phyloP scores from a whole-genome alignment of 1,140 invertebrate genomes.

The Lucilia sericata region DNA sequence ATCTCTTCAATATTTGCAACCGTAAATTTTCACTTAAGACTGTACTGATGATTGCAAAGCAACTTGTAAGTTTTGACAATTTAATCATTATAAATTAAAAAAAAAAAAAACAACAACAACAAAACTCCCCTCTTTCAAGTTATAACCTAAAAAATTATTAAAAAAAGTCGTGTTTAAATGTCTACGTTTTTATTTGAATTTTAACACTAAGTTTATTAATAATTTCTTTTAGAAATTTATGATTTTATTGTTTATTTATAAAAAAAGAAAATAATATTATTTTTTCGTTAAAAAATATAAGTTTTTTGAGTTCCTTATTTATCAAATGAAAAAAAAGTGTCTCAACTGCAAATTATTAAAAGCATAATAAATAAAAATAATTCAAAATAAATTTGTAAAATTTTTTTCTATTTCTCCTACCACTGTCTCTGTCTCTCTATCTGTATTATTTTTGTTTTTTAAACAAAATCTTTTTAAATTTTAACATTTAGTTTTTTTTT shows the following conservation, averaged over 20 bases:
- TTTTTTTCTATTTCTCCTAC: neutral
- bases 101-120: neutral
- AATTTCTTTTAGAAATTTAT: constrained; percentile 19
- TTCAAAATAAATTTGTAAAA: constrained; percentile 45
- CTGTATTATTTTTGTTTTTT: constrained; percentile 29
- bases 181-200: too few species aligned
- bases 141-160: too few species aligned
- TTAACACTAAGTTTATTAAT: constrained; percentile 3
- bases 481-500: neutral
- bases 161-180: too few species aligned
- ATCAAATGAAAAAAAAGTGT: constrained; percentile 21
- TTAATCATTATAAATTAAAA: neutral
- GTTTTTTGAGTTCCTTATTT: neutral
- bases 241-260: constrained; percentile 20
- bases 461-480: neutral
- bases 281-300: neutral
- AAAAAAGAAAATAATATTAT: neutral
- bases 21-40: constrained; percentile 84
- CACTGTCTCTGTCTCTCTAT: neutral
- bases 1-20: constrained; percentile 83
- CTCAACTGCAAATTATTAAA: constrained; percentile 48
- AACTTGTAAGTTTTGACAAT: constrained; percentile 69
- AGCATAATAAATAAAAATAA: constrained; percentile 49
- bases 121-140: constrained; percentile 28
- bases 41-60: constrained; percentile 83